Conservation (phyloP, 2,113 vertebrate species). For the Tricholaema leucomelas region DNA sequence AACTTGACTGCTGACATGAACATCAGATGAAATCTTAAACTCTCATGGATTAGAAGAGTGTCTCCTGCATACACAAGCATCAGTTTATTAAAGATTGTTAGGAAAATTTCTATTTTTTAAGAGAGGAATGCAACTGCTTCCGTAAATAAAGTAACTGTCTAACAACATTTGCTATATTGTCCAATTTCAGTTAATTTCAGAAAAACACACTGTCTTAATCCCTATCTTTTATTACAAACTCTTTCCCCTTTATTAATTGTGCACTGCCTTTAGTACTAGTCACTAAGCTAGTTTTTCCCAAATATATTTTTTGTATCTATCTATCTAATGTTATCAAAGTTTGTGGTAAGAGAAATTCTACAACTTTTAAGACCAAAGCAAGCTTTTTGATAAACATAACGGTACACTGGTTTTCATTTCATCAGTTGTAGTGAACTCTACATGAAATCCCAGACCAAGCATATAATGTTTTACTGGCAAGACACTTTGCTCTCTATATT, state of each 20-base stretch:
- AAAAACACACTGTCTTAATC: not conserved
- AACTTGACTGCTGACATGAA: not conserved
- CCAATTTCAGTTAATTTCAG: not conserved
- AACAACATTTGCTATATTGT: not conserved
- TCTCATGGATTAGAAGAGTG: not conserved
- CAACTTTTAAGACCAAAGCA: not conserved
- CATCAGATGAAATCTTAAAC: not conserved
- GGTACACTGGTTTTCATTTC: not conserved
- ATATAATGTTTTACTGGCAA: not conserved
- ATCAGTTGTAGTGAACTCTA: not conserved
- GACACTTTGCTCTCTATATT: not conserved
- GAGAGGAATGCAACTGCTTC: not conserved
- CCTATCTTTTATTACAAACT: not conserved
- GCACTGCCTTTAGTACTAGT: not conserved
- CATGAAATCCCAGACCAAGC: not conserved
- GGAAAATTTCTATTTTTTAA: not conserved
- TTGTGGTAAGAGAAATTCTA: not conserved
- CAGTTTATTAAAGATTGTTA: not conserved
- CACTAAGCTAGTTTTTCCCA: not conserved
- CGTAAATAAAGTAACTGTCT: not conserved
- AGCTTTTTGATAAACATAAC: not conserved
- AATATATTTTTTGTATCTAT: not conserved
- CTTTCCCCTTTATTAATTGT: not conserved
- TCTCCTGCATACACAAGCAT: not conserved
- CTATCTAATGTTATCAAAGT: not conserved